Evolutionary conservation across 2,797 vertebrate genomes (phyloP), one percentile per base, ranked within the genome.

Genomic region (Acipenser ruthenus): DNA sequence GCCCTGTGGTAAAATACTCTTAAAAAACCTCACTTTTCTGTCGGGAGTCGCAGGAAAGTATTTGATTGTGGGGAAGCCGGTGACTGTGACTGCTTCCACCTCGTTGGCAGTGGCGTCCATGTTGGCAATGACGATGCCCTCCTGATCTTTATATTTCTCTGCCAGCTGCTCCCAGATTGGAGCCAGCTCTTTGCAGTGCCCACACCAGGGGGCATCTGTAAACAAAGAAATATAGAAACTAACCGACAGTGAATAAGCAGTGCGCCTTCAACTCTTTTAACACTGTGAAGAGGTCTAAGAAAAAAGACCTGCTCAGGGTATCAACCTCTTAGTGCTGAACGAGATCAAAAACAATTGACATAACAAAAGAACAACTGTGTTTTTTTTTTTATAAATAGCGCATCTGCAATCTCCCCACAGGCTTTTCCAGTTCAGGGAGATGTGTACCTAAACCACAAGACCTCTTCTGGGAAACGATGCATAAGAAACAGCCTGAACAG

Each of bases 151-250:
- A 65, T 96, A 98, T 73, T 90, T 95, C 76, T 96, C 86, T 0
- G 75, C 96, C 78, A 99, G 82, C 63, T 94, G 73, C 10, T 95
- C 91, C 96, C 96, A 99, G 74, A 89, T 81, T 0, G 91, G 88
- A 0, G 84, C 80, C 79, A 98, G 85, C 8, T 91, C 88, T 74
- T 93, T 89, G 82, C 95, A 98, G 79, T 97, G 94, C 52, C 84
- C 79, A 73, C 95, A 98, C 96, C 95, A 99, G 0, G 96, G 95
- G 0, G 95, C 95, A 0, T 97, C 96, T 97, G 66, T 60, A 10
- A 55, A 59, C 6, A 67, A 50, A 65, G 1, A 65, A 49, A 13
- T 49, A 49, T 6, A 7, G 10, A 18, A 62, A 10, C 9, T 10
- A 55, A 10, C 9, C 4, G 2, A 37, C 2, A 3, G 2, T 55